Base-by-base conservation (phyloP, 2,113 vertebrate genomes). In the Pheucticus melanocephalus region DNA sequence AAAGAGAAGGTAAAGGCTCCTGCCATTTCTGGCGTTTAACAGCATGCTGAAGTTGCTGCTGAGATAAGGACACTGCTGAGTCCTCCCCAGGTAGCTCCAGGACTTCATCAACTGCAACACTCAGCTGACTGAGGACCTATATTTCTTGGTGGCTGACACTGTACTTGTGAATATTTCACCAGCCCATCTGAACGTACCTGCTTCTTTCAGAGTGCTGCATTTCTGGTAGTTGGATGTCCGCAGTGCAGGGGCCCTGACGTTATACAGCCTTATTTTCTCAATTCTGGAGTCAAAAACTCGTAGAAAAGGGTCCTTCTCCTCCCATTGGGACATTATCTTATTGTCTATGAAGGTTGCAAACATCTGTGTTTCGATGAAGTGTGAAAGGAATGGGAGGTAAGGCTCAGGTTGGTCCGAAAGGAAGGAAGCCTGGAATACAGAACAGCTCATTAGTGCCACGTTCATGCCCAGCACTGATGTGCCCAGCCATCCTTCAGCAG, bases 321-420 rank as follows among this genome's bases (percentile, higher is more conserved):
- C 99, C 99, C 99, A 99, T 65, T 99, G 99, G 50, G 99, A 99
- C 95, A 99, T 99, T 92, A 99, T 99, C 96, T 99, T 99, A 95
- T 99, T 99, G 92, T 99, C 99, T 86, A 99, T 98, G 93, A 99
- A 99, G n/a, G 98, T 99, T 81, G 99, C 99, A 97, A 99, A 99
- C 99, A 99, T 99, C 98, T 99, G 98, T 9, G 99, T 99, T 98
- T 99, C 99, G 65, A 99, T 98, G 97, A 99, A 99, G 93, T 98
- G 99, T 20, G 99, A 99, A 86, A 99, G 98, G 96, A 99, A 99
- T 66, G 98, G 98, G 94, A 99, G 98, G 94, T 99, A 99, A 75
- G 98, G 98, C 64, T 98, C 98, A 0, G 99, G 99, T 93, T 99
- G 99, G 96, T 99, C 98, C 15, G 99, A 99, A 87, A 99, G 98